Base-by-base conservation (phyloP, 2,797 vertebrate genomes). In the Cossypha heuglini region DNA sequence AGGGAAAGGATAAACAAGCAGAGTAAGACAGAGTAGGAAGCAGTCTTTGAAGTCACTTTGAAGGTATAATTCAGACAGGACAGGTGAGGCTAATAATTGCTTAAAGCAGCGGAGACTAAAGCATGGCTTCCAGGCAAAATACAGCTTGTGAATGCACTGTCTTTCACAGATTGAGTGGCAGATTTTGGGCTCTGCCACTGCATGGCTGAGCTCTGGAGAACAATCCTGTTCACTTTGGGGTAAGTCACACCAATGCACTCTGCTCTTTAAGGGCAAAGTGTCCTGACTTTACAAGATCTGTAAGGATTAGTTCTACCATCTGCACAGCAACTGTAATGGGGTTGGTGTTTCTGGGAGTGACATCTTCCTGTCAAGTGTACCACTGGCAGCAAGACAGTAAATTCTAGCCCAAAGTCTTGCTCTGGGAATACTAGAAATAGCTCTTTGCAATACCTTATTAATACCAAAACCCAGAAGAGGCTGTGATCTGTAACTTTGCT, bases 1-100 rank as follows among this genome's bases (percentile, higher is more conserved):
- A 97, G 97, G 93, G 96, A 98, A 85, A 98, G 96, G 98, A 97
- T 78, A 97, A 97, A 98, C 84, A 98, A 94, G 28, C 92, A 97
- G 84, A 98, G 90, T 98, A 95, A 97, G 97, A 96, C 78, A 98
- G 85, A 91, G 61, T 52, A 96, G 10, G 85, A 94, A 96, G 10
- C 15, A 87, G 79, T 94, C 54, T 86, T 74, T 96, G 93, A 97
- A 92, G 91, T 90, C 79, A 92, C 42, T 92, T 52, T 52, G 49
- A 52, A 52, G 77, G 26, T 80, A 72, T 63, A 80, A 92, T 86
- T 94, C 90, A 86, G 57, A 82, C 37, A 96, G 52, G 62, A 84
- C 26, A 87, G 74, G 63, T 57, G 71, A 89, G 59, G 40, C 45
- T 89, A 88, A 54, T 46, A 86, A 76, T 69, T 1, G 11, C 51